phyloP scores from a whole-genome alignment of 92 coral and sea anemone genomes.

The Paramuricea clavata region DNA sequence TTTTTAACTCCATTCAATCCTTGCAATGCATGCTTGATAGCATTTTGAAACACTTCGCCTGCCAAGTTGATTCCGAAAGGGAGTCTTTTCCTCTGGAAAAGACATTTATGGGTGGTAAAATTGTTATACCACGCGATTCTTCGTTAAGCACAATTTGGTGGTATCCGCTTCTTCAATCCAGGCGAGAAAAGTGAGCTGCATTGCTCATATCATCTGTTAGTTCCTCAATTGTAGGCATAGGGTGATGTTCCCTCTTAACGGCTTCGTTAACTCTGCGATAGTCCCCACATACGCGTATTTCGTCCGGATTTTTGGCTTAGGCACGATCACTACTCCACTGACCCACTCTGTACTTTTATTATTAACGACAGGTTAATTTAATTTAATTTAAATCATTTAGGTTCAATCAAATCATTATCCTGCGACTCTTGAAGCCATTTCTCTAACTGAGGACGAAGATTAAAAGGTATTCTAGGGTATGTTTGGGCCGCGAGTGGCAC shows the following conservation, averaged over 20 bases:
- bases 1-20: conserved; percentile 57
- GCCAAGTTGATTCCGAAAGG: conserved; percentile 40
- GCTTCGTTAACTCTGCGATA: conserved; percentile 38
- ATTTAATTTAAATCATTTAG: no score
- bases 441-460: no score
- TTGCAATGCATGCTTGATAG: conserved; percentile 47
- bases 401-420: conserved; percentile 45
- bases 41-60: conserved; percentile 44
- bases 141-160: conserved; percentile 1
- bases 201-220: conserved; percentile 32
- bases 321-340: conserved; percentile 51
- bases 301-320: conserved; percentile 21
- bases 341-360: conserved; percentile 51
- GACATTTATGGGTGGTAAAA: conserved; percentile 32
- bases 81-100: conserved; percentile 37
- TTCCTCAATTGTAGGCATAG: conserved; percentile 50
- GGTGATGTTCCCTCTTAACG: conserved; percentile 27
- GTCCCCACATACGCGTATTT: not conserved
- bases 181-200: not conserved
- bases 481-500: no score
- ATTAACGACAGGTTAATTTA: no score
- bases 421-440: conserved; percentile 41
- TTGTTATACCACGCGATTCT: conserved; percentile 19
- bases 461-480: no score
- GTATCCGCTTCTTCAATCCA: conserved; percentile 23